Evolutionary conservation across 2,888 invertebrate genomes (phyloP), one percentile per base, ranked within the genome.

Genomic region (Tetropium fuscum): DNA sequence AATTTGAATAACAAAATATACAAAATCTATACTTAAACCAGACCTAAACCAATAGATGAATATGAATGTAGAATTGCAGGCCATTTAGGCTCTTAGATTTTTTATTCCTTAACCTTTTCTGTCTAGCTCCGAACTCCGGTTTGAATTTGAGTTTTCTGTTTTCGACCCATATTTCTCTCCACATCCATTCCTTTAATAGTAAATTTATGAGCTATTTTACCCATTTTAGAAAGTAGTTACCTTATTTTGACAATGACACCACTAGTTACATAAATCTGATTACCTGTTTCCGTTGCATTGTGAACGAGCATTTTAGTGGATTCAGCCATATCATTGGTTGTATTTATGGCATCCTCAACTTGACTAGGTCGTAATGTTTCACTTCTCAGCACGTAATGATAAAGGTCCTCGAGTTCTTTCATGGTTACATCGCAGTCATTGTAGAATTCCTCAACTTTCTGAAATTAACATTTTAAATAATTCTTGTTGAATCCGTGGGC

Each of bases 371-470:
- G 82, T 73, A 85, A 79, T 61, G 84, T 80, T 78, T 84, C 83
- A 76, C 84, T 82, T 76, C 83, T 84, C 69, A 84, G 77, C 70
- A 90, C 80, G 77, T 86, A 81, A 66, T 84, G 82, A 66, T 86
- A 83, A 43, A 90, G 82, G 69, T 86, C 85, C 59, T 88, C 87
- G 78, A 92, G 83, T 75, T 88, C 87, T 27, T 83, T 81, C 19
- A 88, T 78, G 0, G 87, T 85, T 34, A 85, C 82, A 48, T 85
- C 83, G 53, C 87, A 86, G 69, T 88, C 87, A 60, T 84, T 85
- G 66, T 85, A 83, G 74, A 89, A 91, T 71, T 88, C 87, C 74
- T 92, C 91, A 53, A 90, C 85, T 78, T 85, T 85, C 91, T 91
- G 41, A 63, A 66, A 45, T 10, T n/a, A 22, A 27, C 22, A 47